Conservation (phyloP, 1,140 invertebrate species). For the Pseudoatta argentina region DNA sequence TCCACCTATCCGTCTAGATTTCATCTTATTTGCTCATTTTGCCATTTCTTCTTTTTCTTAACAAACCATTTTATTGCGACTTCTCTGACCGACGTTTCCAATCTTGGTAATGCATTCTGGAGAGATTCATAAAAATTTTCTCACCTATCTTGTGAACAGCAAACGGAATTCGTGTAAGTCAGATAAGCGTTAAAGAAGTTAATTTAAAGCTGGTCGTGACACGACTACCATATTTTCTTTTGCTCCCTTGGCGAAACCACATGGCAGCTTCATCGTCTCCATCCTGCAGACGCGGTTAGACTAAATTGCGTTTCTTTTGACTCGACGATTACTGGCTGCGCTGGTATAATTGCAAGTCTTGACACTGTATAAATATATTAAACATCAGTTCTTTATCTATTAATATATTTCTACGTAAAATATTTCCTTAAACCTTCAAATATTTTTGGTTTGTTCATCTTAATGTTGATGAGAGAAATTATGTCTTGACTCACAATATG, state of each 20-base stretch:
- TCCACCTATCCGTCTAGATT: conserved; percentile 16
- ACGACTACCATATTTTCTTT: neutral
- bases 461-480: neutral
- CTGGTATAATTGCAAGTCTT: conserved; percentile 36
- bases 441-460: neutral
- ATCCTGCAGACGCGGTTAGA: neutral
- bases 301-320: conserved; percentile 31
- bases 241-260: neutral
- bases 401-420: neutral
- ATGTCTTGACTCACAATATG: neutral
- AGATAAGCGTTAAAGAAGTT: conserved; percentile 51
- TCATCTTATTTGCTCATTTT: neutral
- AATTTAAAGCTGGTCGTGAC: conserved; percentile 33
- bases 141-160: conserved; percentile 42
- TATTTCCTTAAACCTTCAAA: neutral
- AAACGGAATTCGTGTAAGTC: conserved; percentile 46
- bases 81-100: conserved; percentile 31
- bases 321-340: neutral
- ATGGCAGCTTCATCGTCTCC: neutral
- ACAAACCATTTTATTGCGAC: conserved; percentile 9
- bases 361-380: neutral
- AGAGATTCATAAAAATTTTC: conserved; percentile 60
- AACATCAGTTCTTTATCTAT: conserved; percentile 6
- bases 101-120: conserved; percentile 57
- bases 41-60: neutral